Conservation (phyloP, 2,797 vertebrate species). For the Heliangelus exortis region DNA sequence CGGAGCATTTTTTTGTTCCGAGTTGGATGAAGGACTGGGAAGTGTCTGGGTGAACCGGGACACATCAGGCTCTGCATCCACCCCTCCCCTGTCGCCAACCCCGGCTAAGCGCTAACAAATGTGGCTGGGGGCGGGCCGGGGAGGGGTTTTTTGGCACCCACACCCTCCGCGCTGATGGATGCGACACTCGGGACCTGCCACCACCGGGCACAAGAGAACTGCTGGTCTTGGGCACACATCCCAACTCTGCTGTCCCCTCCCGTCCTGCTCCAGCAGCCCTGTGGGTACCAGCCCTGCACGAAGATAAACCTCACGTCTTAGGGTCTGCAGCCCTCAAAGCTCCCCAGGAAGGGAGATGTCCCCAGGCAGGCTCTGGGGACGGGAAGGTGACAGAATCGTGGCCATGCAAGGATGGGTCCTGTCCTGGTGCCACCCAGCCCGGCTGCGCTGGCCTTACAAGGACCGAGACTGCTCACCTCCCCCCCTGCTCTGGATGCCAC, state of each 20-base stretch:
- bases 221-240: background rate
- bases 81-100: background rate
- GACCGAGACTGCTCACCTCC: accelerated
- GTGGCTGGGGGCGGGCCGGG: background rate
- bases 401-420: background rate
- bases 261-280: background rate
- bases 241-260: background rate
- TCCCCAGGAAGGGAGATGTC: background rate
- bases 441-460: background rate
- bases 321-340: background rate
- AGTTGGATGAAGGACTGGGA: background rate
- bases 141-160: background rate
- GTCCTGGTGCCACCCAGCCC: background rate
- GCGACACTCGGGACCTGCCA: background rate
- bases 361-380: background rate
- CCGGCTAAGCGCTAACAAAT: background rate
- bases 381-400: background rate
- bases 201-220: background rate
- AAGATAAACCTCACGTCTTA: background rate
- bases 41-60: background rate
- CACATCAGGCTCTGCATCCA: background rate
- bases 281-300: accelerated
- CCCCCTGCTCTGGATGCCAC: background rate
- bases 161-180: background rate
- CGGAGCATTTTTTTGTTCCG: background rate